Percentiles rank a stretch among this genome's conserved stretches.
Evolutionary conservation across 2,113 vertebrate species (phyloP).

Genomic region (Dromiciops gliroides): DNA sequence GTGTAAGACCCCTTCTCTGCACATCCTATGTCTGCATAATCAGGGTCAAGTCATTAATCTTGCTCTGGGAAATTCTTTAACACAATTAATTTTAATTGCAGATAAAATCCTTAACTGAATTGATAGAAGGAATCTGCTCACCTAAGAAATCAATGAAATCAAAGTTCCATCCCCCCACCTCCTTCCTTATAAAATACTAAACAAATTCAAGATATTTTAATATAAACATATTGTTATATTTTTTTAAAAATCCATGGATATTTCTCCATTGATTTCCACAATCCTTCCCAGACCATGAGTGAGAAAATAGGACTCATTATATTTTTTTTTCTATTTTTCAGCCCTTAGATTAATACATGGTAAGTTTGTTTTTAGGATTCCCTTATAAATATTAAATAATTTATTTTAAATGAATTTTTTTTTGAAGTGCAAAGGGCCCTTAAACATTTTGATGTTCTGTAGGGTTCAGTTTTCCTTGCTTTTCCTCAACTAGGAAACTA

Average conservation of each 20-base stretch:
- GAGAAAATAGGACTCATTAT: neutral
- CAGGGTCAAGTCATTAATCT: neutral
- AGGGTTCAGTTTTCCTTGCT: neutral
- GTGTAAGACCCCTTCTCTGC: neutral
- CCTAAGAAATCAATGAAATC: neutral
- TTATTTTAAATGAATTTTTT: neutral
- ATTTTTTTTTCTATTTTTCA: neutral
- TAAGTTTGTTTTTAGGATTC: neutral
- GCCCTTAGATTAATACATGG: neutral
- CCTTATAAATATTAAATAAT: neutral
- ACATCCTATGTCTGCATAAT: neutral
- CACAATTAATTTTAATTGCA: neutral
- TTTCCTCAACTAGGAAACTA: slow-evolving; percentile 6
- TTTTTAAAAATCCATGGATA: neutral
- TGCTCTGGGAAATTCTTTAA: neutral
- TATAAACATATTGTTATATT: no score
- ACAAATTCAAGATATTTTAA: neutral
- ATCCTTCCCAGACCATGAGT: neutral
- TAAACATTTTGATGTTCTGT: neutral
- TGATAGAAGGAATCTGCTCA: neutral
- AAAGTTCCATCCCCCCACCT: neutral
- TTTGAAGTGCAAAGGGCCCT: neutral
- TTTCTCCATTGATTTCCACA: neutral
- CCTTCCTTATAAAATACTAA: neutral
- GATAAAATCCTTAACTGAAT: neutral